Conservation (phyloP, 2,888 invertebrate species). For the Danaus chrysippus region DNA sequence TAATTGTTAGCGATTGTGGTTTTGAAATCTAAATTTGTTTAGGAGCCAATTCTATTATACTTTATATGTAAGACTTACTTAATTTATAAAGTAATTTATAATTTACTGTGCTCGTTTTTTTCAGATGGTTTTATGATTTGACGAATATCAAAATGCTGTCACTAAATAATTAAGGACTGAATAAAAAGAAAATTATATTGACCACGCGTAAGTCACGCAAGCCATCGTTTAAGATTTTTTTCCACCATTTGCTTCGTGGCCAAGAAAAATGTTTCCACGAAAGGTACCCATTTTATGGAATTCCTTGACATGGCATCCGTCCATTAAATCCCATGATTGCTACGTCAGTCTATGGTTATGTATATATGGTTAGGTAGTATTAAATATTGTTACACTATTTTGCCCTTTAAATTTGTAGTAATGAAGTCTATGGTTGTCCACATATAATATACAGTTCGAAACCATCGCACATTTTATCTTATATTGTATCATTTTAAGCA, state of each 20-base stretch:
- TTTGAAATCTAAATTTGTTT: too few relatives aligned
- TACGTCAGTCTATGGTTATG: slow-evolving; percentile 41
- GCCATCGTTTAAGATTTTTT: slow-evolving; percentile 69
- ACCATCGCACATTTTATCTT: slow-evolving; percentile 4
- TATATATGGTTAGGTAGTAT: slow-evolving; percentile 3
- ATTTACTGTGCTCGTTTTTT: too few relatives aligned
- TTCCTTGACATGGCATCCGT: slow-evolving; percentile 73
- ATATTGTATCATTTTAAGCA: slow-evolving; percentile 29
- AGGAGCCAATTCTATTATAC: too few relatives aligned
- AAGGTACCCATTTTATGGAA: slow-evolving; percentile 58
- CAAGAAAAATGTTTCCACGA: slow-evolving; percentile 46
- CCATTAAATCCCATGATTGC: slow-evolving; percentile 71
- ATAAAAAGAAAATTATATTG: slow-evolving; percentile 48
- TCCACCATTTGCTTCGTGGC: slow-evolving; percentile 49
- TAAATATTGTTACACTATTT: slow-evolving; percentile 8
- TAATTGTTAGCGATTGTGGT: neutral
- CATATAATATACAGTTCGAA: neutral
- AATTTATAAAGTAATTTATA: too few relatives aligned
- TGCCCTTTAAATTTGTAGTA: neutral
- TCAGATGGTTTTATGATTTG: too few relatives aligned
- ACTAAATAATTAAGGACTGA: slow-evolving; percentile 17
- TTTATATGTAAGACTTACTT: too few relatives aligned
- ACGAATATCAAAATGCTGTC: neutral
- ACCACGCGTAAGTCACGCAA: slow-evolving; percentile 67
- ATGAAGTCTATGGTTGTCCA: slow-evolving; percentile 31